Evolutionary conservation across 1,140 invertebrate genomes (phyloP), one percentile per base, ranked within the genome.

Genomic region (Lepidurus couesii): DNA sequence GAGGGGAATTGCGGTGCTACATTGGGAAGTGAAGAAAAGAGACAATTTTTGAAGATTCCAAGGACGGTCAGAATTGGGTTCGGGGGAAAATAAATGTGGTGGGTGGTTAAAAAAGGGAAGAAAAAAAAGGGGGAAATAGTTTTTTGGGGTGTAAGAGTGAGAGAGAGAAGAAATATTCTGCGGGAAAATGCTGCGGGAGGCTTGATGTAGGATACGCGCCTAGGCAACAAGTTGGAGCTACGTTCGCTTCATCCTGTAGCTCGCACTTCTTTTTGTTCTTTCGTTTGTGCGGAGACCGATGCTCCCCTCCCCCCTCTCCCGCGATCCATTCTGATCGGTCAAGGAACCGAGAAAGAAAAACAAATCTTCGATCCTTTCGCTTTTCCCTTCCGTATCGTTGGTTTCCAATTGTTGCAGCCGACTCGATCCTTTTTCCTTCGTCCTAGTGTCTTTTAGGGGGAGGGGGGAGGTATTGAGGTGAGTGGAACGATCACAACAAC

Each of bases 301-400:
- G 34, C 34, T 1, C 26, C 2, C 26, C 26, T 34, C 34, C 53
- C 6, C 53, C 13, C 10, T 47, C 10, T 16, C 45, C 10, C 4
- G 7, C 53, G 16, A 65, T 65, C 53, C 53, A 65, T 65, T 65
- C 53, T 65, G 53, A 65, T 65, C 53, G 53, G 53, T 16, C 53
- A 65, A 21, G 8, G 53, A n/a, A 65, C 16, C 16, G 53, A 65
- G 53, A 65, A 65, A 65, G 21, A 7, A 65, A 65, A 16, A 21
- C 1, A 16, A 65, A 65, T 1, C 8, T 13, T 7, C 13, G 3
- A 16, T 13, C 34, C 34, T 34, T 34, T 34, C 34, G 34, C 4
- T 34, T 34, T 65, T 16, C 53, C 8, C 21, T 65, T 65, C 53
- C 13, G 53, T n/a, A 21, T 65, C 53, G 3, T 21, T 65, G 53